Conservation (phyloP, 2,113 vertebrate species). For the Calyptomena viridis region DNA sequence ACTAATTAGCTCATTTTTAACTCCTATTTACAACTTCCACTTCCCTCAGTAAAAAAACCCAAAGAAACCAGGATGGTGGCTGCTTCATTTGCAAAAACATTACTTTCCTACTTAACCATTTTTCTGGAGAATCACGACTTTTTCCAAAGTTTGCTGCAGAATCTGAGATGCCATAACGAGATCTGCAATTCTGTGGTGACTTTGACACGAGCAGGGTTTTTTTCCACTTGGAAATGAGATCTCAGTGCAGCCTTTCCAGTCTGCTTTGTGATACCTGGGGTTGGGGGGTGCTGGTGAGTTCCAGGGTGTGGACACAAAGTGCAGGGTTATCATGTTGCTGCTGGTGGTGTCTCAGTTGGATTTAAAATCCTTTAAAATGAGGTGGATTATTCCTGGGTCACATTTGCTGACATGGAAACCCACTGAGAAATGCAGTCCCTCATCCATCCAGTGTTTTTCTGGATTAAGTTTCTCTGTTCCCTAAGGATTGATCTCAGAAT, state of each 20-base stretch:
- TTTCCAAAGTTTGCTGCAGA: background rate
- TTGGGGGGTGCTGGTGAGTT: background rate
- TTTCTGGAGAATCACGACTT: background rate
- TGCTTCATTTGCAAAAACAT: background rate
- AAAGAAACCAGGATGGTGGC: background rate
- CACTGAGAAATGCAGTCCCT: background rate
- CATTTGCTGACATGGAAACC: background rate
- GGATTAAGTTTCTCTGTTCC: background rate
- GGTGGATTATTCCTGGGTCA: background rate
- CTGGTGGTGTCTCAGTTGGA: fast-evolving
- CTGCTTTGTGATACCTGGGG: background rate
- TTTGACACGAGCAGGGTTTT: background rate
- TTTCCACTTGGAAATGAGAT: background rate
- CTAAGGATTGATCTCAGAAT: background rate
- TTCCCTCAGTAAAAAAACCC: background rate
- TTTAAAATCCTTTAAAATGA: background rate
- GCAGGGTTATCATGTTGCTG: background rate
- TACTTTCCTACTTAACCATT: background rate
- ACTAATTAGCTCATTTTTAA: background rate
- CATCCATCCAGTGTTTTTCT: fast-evolving
- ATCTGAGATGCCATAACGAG: background rate
- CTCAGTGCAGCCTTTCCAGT: background rate
- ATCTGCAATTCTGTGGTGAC: background rate
- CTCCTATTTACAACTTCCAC: background rate
- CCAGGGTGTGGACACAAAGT: background rate